Evolutionary conservation across 2,797 vertebrate species (phyloP).

Genomic region (Chrosomus eos): DNA sequence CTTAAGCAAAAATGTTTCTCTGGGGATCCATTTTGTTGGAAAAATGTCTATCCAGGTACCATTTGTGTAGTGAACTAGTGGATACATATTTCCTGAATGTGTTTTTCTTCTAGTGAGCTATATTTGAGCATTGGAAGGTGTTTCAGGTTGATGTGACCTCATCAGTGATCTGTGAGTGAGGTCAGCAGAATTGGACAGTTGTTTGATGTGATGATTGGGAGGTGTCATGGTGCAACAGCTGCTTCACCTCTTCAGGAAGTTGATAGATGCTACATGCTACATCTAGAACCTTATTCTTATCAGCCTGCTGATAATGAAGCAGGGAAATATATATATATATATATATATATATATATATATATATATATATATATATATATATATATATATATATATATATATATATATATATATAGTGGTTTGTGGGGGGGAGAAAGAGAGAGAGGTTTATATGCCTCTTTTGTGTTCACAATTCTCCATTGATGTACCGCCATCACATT

Average conservation of each 20-base stretch:
- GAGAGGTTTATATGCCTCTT: background rate
- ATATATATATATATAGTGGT: conserved; percentile 13
- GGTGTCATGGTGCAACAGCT: conserved; percentile 49
- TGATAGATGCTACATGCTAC: conserved; percentile 38
- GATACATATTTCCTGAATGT: conserved; percentile 54
- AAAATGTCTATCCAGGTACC: conserved; percentile 43
- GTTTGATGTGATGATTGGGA: conserved; percentile 47
- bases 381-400: background rate
- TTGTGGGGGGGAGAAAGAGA: background rate
- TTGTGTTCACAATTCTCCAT: conserved; percentile 21
- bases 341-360: background rate
- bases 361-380: background rate
- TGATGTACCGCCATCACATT: conserved; percentile 6
- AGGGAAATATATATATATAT: conserved; percentile 7
- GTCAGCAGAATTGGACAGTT: conserved; percentile 18
- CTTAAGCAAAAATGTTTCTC: background rate
- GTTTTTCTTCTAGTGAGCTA: conserved; percentile 40
- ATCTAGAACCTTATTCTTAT: conserved; percentile 41
- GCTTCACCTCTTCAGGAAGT: conserved; percentile 50
- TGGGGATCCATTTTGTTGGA: conserved; percentile 31
- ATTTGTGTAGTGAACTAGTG: conserved; percentile 34
- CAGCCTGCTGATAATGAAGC: background rate
- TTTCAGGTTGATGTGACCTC: conserved; percentile 43
- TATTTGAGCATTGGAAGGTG: conserved; percentile 23
- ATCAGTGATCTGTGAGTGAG: conserved; percentile 12